These are phyloP conservation scores for Calliopum simillimum DNA, from an alignment of 2,888 invertebrate species.

Conservation along the genomic window DNA sequence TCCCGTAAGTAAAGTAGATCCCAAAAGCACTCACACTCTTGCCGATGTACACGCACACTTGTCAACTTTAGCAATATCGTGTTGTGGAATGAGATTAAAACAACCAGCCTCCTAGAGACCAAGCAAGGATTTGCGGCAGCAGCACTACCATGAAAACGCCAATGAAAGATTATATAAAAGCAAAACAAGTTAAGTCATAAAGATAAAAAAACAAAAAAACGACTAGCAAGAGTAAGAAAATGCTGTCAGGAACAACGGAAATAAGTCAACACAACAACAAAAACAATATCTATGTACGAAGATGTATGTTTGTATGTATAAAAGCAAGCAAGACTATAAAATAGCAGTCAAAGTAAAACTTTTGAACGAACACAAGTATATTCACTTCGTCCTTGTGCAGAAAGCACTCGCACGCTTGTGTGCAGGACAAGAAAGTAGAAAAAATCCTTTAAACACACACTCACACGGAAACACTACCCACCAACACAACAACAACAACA, in stretches of 20 bases:
- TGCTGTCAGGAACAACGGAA: slow-evolving; percentile 28
- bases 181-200: slow-evolving; percentile 14
- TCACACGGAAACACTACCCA: no score
- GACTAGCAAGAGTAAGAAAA: slow-evolving; percentile 29
- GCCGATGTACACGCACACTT: slow-evolving; percentile 10
- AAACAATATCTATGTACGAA: no score
- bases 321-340: no score
- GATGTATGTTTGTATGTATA: no score
- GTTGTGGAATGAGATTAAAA: slow-evolving; percentile 17
- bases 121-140: background rate
- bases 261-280: background rate
- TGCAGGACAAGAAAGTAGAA: no score
- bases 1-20: background rate
- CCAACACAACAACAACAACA: no score
- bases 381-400: no score
- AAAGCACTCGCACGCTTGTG: no score
- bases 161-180: background rate
- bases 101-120: background rate
- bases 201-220: slow-evolving; percentile 2
- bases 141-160: background rate
- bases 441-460: no score
- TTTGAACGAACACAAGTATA: no score
- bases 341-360: no score
- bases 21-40: background rate
- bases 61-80: slow-evolving; percentile 25